These are phyloP conservation scores for Streblospio benedicti DNA, from an alignment of 1,140 invertebrate genomes.

Conservation along the genomic window DNA sequence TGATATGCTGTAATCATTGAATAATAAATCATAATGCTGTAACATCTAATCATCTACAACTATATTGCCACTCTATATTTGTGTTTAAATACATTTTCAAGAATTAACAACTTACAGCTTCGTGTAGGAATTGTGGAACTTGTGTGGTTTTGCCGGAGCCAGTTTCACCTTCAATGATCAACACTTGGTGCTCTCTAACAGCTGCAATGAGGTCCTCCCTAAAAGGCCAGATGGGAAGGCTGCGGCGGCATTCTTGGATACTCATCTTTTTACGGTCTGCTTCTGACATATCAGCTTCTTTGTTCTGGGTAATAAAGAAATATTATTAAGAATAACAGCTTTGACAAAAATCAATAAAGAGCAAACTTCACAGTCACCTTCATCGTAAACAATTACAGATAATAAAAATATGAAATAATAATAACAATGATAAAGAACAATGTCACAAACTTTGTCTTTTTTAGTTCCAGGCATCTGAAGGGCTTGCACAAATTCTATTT, in stretches of 20 bases:
- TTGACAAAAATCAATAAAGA: too few species aligned
- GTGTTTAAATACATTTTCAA: too few species aligned
- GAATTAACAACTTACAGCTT: conserved; percentile 62
- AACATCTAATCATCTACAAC: too few species aligned
- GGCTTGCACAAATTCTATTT: conserved; percentile 95
- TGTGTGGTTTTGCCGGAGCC: conserved; percentile 98
- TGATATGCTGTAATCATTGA: too few species aligned
- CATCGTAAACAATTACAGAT: too few species aligned
- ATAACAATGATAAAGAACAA: too few species aligned
- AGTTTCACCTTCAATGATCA: conserved; percentile 94
- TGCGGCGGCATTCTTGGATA: conserved; percentile 85
- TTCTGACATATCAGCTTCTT: conserved; percentile 42
- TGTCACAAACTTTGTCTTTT: too few species aligned
- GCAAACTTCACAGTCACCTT: too few species aligned
- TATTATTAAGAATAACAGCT: too few species aligned
- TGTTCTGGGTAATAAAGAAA: conserved; percentile 25
- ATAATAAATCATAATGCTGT: too few species aligned
- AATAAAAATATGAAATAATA: too few species aligned
- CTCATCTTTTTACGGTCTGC: conserved; percentile 66
- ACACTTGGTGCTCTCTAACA: conserved; percentile 76
- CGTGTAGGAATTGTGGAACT: conserved; percentile 92
- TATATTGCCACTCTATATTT: too few species aligned
- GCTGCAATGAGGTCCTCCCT: conserved; percentile 79
- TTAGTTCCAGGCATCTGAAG: conserved; percentile 74
- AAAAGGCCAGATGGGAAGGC: conserved; percentile 90